Conservation (phyloP, 2,113 vertebrate species). For the Bujurquina vittata region DNA sequence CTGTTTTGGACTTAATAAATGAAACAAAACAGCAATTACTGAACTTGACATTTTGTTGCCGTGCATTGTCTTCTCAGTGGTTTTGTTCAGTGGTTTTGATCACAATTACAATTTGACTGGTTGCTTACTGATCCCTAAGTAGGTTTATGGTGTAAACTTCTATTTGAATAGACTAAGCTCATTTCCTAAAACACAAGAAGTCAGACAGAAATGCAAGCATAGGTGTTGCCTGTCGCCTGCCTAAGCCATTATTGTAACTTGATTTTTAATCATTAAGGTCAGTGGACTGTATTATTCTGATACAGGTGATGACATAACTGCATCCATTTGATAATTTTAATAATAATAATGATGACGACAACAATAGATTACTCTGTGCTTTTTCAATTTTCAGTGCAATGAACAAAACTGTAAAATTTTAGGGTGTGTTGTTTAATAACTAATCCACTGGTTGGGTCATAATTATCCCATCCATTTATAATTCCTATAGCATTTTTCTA, state of each 20-base stretch:
- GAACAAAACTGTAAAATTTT: not conserved
- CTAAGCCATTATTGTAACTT: conserved; percentile 1
- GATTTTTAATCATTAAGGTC: conserved; percentile 10
- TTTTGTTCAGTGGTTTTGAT: not conserved
- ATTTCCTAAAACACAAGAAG: not conserved
- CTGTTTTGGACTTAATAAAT: not conserved
- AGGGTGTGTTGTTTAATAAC: not conserved
- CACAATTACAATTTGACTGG: not conserved
- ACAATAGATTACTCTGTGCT: not conserved
- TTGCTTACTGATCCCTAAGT: not conserved
- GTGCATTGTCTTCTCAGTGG: not conserved
- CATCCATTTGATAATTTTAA: not conserved
- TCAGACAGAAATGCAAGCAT: not conserved
- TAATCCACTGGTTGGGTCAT: not conserved
- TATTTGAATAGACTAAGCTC: not conserved
- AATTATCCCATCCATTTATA: not conserved
- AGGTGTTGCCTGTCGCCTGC: conserved; percentile 4
- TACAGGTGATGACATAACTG: not conserved
- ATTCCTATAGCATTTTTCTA: not conserved
- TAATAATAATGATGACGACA: not conserved
- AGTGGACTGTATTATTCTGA: not conserved
- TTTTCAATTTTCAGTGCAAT: not conserved
- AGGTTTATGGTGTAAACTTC: not conserved
- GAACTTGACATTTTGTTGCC: too few relatives aligned
- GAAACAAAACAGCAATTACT: not conserved